These are phyloP conservation scores for Anomalospiza imberbis DNA, from an alignment of 2,797 vertebrate species.

Conservation along the genomic window DNA sequence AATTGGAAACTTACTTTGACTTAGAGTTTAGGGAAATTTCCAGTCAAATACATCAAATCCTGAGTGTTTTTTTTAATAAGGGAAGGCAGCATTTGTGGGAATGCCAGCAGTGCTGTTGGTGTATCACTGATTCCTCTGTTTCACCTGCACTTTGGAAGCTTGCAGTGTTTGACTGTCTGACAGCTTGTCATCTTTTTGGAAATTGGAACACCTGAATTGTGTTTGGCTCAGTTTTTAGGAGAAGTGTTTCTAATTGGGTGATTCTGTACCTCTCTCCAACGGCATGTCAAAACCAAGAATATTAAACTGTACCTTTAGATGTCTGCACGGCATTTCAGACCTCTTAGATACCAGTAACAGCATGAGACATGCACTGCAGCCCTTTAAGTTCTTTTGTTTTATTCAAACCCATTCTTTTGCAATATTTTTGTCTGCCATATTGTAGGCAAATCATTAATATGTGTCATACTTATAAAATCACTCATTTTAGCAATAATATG, in stretches of 20 bases:
- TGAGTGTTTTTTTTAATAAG: background rate
- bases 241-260: background rate
- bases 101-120: background rate
- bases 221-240: background rate
- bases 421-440: background rate
- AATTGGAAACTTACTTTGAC: background rate
- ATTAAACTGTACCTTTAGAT: background rate
- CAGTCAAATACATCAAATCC: background rate
- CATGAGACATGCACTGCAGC: background rate
- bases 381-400: background rate
- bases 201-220: background rate
- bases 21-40: background rate
- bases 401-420: background rate
- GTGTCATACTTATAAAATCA: background rate
- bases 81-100: background rate
- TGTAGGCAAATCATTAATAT: background rate
- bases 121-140: background rate
- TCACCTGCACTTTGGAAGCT: background rate
- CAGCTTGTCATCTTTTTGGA: background rate
- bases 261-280: background rate
- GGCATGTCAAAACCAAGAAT: background rate
- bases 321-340: background rate
- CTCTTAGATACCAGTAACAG: background rate
- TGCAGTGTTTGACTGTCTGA: background rate
- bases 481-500: background rate